Base-by-base conservation (phyloP, 2,888 invertebrate species). In the Acleris sparsana region DNA sequence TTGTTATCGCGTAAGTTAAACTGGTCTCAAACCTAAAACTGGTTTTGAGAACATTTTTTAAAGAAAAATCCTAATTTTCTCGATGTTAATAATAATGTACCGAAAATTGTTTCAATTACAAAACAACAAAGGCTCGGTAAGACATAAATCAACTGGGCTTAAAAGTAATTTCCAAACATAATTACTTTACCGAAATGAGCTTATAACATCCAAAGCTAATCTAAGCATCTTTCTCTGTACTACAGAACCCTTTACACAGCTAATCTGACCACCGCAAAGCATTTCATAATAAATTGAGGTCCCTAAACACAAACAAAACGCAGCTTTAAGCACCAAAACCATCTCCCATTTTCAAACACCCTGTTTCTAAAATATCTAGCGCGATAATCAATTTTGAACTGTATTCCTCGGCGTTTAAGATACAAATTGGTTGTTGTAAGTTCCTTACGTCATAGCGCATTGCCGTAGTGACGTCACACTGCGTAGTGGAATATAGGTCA, bases 381-480 rank as follows among this genome's bases (percentile, higher is more conserved):
- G 46, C 33, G 20, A 33, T 67, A 63, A 63, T 68, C 69, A 53
- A 72, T 69, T 73, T 68, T 73, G 53, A 63, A 68, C 74, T 68
- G 72, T 76, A 73, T 70, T 17, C 9, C 5, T 17, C 1, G 6
- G 3, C 20, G 1, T 53, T 52, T 78, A 84, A 74, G 78, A 72
- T 69, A 69, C 72, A 71, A 70, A 75, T 76, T 78, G 61, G 74
- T 73, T 71, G 77, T 66, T 25, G 67, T 66, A 69, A 69, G 69
- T 58, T 57, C 65, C 58, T 63, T 61, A 58, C 73, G 77, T 80
- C 76, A 79, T 82, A 78, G 85, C 87, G 87, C 87, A 87, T 70
- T 87, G 86, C 83, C 75, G 85, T 73, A 73, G 73, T 87, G 85
- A 87, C 87, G 87, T 87, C 87, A 87, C 72, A 82, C 84, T 86